phyloP scores from a whole-genome alignment of 2,888 invertebrate species.

The Euzophera pinguis region DNA sequence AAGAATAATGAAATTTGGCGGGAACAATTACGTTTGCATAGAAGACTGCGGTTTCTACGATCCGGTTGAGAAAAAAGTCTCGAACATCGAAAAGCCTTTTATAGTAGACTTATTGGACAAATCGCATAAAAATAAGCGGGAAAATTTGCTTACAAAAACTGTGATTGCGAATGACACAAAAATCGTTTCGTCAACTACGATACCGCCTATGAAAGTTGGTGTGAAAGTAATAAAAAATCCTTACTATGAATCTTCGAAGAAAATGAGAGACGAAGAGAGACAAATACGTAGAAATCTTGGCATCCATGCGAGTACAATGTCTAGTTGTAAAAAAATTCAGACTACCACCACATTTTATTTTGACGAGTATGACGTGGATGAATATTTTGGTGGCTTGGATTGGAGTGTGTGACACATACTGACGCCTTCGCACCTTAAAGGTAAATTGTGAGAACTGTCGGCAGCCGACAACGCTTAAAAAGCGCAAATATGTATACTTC shows the following conservation, averaged over 20 bases:
- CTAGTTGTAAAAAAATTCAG: not conserved
- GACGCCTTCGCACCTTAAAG: too few relatives aligned
- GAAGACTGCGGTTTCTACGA: constrained; percentile 45
- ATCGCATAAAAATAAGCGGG: constrained; percentile 27
- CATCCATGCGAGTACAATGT: not conserved
- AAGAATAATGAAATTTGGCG: constrained; percentile 48
- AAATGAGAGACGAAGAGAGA: not conserved
- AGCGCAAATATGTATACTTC: too few relatives aligned
- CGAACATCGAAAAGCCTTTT: constrained; percentile 30
- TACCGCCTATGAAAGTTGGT: not conserved
- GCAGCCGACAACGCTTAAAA: too few relatives aligned
- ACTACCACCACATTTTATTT: not conserved
- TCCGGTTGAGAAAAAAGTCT: constrained; percentile 28
- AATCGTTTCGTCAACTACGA: not conserved
- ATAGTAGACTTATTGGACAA: constrained; percentile 24
- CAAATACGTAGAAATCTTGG: not conserved
- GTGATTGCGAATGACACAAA: not conserved
- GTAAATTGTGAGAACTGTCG: too few relatives aligned
- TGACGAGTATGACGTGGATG: not conserved
- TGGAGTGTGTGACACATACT: too few relatives aligned
- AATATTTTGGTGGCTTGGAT: too few relatives aligned
- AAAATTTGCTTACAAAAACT: constrained; percentile 14
- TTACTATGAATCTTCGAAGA: not conserved
- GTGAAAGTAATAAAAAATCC: not conserved
- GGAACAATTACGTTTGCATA: constrained; percentile 42